A percentile compares a stretch with the other conserved stretches of the same genome.
These are phyloP conservation scores for Psammodynastes pulverulentus DNA, from an alignment of 2,113 vertebrate species.

Conservation along the genomic window DNA sequence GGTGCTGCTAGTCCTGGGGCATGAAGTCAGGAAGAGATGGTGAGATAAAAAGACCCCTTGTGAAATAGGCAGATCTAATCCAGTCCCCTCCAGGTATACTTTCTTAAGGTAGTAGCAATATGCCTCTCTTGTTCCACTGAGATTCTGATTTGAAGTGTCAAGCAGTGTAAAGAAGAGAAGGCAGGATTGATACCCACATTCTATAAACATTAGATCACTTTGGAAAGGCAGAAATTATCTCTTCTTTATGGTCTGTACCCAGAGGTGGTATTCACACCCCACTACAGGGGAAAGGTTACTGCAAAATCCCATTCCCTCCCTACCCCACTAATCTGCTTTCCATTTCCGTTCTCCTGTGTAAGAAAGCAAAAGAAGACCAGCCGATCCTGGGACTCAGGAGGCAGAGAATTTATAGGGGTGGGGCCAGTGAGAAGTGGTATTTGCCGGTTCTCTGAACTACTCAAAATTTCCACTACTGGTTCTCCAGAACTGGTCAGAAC, in stretches of 20 bases:
- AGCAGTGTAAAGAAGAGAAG: not conserved
- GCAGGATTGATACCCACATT: not conserved
- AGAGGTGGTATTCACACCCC: no score
- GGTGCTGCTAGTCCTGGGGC: not conserved
- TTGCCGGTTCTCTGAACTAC: no score
- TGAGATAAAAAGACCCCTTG: not conserved
- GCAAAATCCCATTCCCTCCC: no score
- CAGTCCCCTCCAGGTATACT: not conserved
- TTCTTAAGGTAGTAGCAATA: not conserved
- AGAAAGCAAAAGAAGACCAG: no score
- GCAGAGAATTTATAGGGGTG: no score
- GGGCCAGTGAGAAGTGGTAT: no score
- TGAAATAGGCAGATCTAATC: not conserved
- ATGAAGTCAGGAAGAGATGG: not conserved
- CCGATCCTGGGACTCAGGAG: no score
- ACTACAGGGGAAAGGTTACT: no score
- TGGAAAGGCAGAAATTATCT: not conserved
- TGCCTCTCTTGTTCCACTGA: not conserved
- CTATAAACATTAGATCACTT: not conserved
- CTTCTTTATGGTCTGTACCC: not conserved
- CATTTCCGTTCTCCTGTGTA: no score
- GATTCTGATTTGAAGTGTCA: not conserved
- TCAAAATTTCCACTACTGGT: no score
- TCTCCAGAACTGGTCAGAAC: no score
- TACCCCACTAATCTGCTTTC: no score